phyloP scores from a whole-genome alignment of 2,113 vertebrate genomes.

The Cichladusa arquata region DNA sequence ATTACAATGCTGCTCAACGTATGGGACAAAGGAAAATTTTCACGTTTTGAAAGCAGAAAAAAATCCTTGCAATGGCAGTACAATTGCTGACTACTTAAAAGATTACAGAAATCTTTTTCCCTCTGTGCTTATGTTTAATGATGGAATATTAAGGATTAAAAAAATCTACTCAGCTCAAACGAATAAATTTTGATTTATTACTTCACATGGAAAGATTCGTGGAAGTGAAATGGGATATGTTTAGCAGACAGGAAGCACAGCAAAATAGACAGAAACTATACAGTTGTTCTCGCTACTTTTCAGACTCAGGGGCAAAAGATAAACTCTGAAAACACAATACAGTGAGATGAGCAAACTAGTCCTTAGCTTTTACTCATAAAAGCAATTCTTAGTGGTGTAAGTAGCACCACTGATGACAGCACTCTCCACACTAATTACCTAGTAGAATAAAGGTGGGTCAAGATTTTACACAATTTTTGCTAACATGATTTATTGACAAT shows the following conservation, averaged over 20 bases:
- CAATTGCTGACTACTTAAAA: conserved; percentile 71
- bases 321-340: neutral
- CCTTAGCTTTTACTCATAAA: neutral
- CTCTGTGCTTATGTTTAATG: conserved; percentile 18
- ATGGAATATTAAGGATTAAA: conserved; percentile 24
- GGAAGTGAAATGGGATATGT: neutral
- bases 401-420: neutral
- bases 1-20: conserved; percentile 75
- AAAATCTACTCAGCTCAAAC: conserved; percentile 21
- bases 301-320: neutral
- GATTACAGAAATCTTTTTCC: conserved; percentile 50
- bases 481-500: neutral
- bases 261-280: neutral
- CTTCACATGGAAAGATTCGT: neutral
- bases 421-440: neutral
- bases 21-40: conserved; percentile 73
- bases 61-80: conserved; percentile 48
- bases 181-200: conserved; percentile 21
- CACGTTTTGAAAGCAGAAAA: conserved; percentile 61
- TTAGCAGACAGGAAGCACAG: neutral
- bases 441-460: neutral
- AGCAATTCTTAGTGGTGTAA: neutral
- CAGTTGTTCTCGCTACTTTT: neutral
- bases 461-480: neutral
- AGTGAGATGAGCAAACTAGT: neutral